Base-by-base conservation (phyloP, 2,113 vertebrate species). In the Rhea americana region DNA sequence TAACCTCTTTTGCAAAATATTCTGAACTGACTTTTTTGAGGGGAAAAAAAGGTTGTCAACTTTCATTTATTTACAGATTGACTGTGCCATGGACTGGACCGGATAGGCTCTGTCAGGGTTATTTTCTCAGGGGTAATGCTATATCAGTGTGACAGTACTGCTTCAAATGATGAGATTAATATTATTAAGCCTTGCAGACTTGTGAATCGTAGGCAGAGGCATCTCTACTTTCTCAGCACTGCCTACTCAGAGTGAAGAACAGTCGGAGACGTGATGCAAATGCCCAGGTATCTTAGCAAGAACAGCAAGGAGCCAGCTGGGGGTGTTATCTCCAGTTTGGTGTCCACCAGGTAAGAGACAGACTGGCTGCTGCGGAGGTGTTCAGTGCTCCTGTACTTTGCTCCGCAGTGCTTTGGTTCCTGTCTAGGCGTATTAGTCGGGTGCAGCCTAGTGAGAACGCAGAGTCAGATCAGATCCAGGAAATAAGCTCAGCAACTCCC, bases 51-150 rank as follows among this genome's bases (percentile, higher is more conserved):
- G 10, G 72, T 25, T 71, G 22, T 77, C 75, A 91, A 1, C 41
- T 83, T 93, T 30, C 30, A 81, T 93, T 82, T 66, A 25, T 87
- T 85, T 82, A 35, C 87, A 90, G 85, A 37, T 45, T 76, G 84
- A 5, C 80, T 41, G 41, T 87, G 89, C 79, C 87, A 48, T 1
- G 26, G 63, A 7, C 8, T 14, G 13, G 68, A 25, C 14, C 2
- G 3, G 67, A 13, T 50, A 6, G 75, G 26, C 16, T 83, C 65
- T 87, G n/a, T 55, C 59, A 50, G 82, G 72, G 59, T 77, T 73
- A 77, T 45, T 85, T 91, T 37, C 72, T 85, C 0, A 0, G 37
- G 62, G 85, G 88, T 67, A 88, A 24, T n/a, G 7, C 55, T 55
- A 0, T 18, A 9, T 67, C 65, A 15, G 20, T 25, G n/a, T 81